Evolutionary conservation across 2,113 vertebrate species (phyloP), one percentile per base, ranked within the genome.

Genomic region (Eptesicus fuscus): DNA sequence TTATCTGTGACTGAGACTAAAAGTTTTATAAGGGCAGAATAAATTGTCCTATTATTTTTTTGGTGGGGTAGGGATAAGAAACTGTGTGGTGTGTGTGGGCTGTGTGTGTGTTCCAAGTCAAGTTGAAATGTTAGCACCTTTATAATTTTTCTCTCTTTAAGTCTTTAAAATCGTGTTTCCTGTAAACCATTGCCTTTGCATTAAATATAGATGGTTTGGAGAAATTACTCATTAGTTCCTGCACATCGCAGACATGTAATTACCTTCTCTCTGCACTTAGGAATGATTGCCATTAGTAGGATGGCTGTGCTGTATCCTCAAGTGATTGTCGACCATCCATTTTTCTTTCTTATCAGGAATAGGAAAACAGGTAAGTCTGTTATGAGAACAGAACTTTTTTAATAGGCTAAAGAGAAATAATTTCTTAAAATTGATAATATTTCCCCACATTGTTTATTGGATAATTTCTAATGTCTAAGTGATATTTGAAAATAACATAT

Each of bases 251-350:
- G 89, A 78, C 5, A 4, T 87, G 86, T 95, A 92, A 35, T 97
- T 94, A 82, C 83, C 95, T 87, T 83, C 91, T 88, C 79, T 76
- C 92, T 87, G 88, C 18, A 90, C 74, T 91, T 79, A 99, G 99
- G 99, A 97, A 99, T 99, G 99, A 99, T 99, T 69, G 99, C 99
- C 65, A 98, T 99, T 97, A 99, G 99, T 89, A 98, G 99, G 98
- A 99, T 99, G 97, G 98, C 99, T 96, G 99, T 99, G 97, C 98
- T 99, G 95, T 99, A 99, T 91, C 99, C 99, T 44, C 99, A 99
- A 49, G 99, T 99, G 93, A 99, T 99, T 98, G 99, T 99, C 8
- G 99, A 99, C 96, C 99, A 99, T 95, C 99, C 99, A 0, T 99
- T 99, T 98, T 99, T 99, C 97, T 99, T 99, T 94, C 94, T 99